Evolutionary conservation across 2,888 invertebrate genomes (phyloP), one percentile per base, ranked within the genome.

Genomic region (Epistrophe grossulariae): DNA sequence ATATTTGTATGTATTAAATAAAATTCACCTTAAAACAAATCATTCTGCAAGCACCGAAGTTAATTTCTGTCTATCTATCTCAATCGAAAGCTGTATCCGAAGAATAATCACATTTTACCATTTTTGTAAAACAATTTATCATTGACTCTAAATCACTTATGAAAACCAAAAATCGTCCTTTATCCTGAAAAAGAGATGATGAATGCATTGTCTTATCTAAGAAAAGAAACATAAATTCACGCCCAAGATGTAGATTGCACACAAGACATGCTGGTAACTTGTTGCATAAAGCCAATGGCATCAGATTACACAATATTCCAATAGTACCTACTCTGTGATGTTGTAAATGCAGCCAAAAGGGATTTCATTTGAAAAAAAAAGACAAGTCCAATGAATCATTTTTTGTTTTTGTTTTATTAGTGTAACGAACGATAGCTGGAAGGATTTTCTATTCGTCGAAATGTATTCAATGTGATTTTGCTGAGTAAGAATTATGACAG

Each of bases 281-380:
- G 50, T 64, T 57, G 68, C 48, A 19, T 59, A 19, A 17, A 38
- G 9, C 50, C n/a, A 59, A 62, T 52, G 62, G 71, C 62, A 62
- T 79, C 79, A 70, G 52, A 55, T 79, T 79, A 52, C 79, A 55
- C 24, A 62, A n/a, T n/a, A n/a, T 62, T 55, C 55, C 60, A n/a
- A 71, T 13, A 50, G 40, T 24, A 35, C 8, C 7, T 1, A 35
- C 7, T 35, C 7, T 35, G 35, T 35, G 35, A 35, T 35, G 35
- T 9, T 7, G 35, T 8, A 35, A 35, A 35, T 35, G 7, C 35
- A 59, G 59, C 17, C 43, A 64, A 40, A 66, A 50, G 78, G 60
- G 60, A 78, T 70, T 70, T 70, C n/a, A 55, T 28, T 28, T 55
- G 35, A 66, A 57, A 38, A 31, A 68, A 50, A 70, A 59, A n/a